These are phyloP conservation scores for Drosophila phalerata DNA, from an alignment of 2,888 invertebrate species.

Conservation along the genomic window DNA sequence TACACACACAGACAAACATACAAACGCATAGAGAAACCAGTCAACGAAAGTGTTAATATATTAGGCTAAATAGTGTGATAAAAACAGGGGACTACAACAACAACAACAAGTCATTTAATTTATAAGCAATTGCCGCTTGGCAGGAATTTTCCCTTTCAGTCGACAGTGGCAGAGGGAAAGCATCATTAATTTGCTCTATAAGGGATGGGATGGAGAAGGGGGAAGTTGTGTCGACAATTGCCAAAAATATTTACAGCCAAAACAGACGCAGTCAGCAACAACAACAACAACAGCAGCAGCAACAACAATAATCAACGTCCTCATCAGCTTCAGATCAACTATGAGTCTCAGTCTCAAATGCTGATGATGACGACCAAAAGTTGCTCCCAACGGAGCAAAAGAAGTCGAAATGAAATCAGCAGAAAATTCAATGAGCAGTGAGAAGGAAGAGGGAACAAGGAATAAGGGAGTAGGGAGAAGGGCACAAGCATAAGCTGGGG, in stretches of 20 bases:
- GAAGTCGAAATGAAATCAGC: slow-evolving; percentile 85
- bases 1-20: slow-evolving; percentile 3
- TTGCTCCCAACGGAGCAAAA: slow-evolving; percentile 82
- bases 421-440: slow-evolving; percentile 82
- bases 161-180: slow-evolving; percentile 50
- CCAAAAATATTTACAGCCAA: slow-evolving; percentile 81
- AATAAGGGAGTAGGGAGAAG: too few species aligned
- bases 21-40: slow-evolving; percentile 29
- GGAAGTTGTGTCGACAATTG: slow-evolving; percentile 65
- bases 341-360: slow-evolving; percentile 26
- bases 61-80: slow-evolving; percentile 75
- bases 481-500: background rate
- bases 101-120: slow-evolving; percentile 67
- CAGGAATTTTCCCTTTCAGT: slow-evolving; percentile 57
- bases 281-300: slow-evolving; percentile 29
- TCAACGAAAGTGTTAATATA: slow-evolving; percentile 72
- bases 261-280: slow-evolving; percentile 64
- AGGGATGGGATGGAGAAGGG: slow-evolving; percentile 9
- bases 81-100: slow-evolving; percentile 53
- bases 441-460: slow-evolving; percentile 27
- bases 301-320: slow-evolving; percentile 52
- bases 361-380: slow-evolving; percentile 62
- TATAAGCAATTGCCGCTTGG: slow-evolving; percentile 74
- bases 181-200: slow-evolving; percentile 75
- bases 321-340: slow-evolving; percentile 55